Percentiles rank a stretch among this genome's conserved stretches.
Conservation (phyloP, 1,140 invertebrate genomes). For the Euura saliciscinereae region DNA sequence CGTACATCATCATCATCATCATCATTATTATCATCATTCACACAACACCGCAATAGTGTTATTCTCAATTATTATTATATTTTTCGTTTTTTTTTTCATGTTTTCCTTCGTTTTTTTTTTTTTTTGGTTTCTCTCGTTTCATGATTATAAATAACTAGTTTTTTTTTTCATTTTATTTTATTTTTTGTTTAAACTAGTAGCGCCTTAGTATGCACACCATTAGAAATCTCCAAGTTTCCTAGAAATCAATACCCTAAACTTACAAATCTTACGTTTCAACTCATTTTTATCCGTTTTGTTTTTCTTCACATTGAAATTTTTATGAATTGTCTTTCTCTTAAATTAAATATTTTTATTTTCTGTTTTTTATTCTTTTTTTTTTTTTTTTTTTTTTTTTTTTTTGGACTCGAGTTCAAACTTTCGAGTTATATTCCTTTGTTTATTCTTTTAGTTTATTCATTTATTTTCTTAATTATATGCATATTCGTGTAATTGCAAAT, state of each 20-base stretch:
- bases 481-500: constrained; percentile 25
- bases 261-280: background rate
- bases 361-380: background rate
- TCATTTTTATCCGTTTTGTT: no score
- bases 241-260: background rate
- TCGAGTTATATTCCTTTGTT: background rate
- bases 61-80: constrained; percentile 25
- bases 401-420: background rate
- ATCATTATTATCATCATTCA: no score
- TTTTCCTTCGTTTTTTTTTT: constrained; percentile 12
- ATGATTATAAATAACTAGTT: constrained; percentile 42
- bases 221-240: constrained; percentile 15
- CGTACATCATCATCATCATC: no score
- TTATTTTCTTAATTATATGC: constrained; percentile 9
- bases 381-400: background rate
- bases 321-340: constrained; percentile 19
- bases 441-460: background rate
- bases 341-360: constrained; percentile 33
- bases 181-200: constrained; percentile 35
- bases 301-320: constrained; percentile 7
- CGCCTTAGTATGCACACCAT: constrained; percentile 42
- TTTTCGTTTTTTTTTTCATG: constrained; percentile 24
- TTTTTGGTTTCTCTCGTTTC: constrained; percentile 19
- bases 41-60: no score
- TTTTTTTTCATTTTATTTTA: constrained; percentile 13